A percentile compares a stretch with the other conserved stretches of the same genome.
phyloP scores from a whole-genome alignment of 2,888 invertebrate genomes.

The Phalera bucephala region DNA sequence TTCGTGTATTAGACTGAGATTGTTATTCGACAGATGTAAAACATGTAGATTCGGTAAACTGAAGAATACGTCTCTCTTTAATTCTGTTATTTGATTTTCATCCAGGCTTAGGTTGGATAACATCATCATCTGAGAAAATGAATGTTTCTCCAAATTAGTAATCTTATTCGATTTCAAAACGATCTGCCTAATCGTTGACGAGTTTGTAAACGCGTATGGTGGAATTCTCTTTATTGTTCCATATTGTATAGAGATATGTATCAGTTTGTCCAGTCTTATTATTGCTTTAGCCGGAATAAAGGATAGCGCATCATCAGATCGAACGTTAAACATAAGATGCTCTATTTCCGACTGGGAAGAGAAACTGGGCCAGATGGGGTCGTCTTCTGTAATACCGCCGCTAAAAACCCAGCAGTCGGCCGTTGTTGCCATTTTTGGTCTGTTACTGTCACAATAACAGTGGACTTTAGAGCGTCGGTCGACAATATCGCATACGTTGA shows the following conservation, averaged over 20 bases:
- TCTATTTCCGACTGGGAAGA: conserved; percentile 87
- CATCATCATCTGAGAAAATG: conserved; percentile 89
- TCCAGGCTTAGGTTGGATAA: conserved; percentile 87
- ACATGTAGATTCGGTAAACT: conserved; percentile 88
- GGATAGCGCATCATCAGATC: conserved; percentile 86
- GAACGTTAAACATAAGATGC: conserved; percentile 87
- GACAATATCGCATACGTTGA: conserved; percentile 73
- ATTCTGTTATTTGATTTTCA: conserved; percentile 89
- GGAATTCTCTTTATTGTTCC: conserved; percentile 88
- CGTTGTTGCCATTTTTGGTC: conserved; percentile 82
- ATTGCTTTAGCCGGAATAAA: conserved; percentile 89
- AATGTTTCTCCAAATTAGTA: conserved; percentile 84
- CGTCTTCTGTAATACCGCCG: conserved; percentile 84
- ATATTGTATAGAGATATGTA: conserved; percentile 87
- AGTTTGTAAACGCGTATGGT: conserved; percentile 89
- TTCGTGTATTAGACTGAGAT: conserved; percentile 92
- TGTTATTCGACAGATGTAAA: conserved; percentile 92
- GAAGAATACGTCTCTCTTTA: conserved; percentile 89
- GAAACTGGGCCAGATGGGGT: conserved; percentile 89
- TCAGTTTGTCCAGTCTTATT: conserved; percentile 86
- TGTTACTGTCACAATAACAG: conserved; percentile 75
- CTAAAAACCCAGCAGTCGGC: conserved; percentile 90
- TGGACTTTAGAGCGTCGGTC: conserved; percentile 74
- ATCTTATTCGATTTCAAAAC: conserved; percentile 88
- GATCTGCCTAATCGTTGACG: conserved; percentile 87